Evolutionary conservation across 30 jellyfish, hydroid and myxozoan genomes (phyloP), one percentile per base, ranked within the genome.

Genomic region (Turritopsis rubra): DNA sequence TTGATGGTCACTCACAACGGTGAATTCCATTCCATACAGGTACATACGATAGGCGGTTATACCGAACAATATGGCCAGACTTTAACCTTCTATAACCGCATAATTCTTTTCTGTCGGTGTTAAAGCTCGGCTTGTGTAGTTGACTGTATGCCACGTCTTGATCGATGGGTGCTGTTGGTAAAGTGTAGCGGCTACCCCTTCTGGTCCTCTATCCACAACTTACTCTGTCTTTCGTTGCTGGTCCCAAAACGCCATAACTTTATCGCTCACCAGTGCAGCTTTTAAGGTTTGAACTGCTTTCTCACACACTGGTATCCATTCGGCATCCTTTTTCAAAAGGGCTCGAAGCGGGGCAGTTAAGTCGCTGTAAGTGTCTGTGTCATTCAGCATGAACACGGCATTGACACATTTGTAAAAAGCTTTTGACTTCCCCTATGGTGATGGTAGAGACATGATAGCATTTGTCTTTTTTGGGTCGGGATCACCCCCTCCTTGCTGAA

Each of bases 81-180:
- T 74, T 74, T 74, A 54, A 1, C 83, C 83, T 65, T 74, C 83
- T 65, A 74, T 65, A 28, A 65, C 72, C 1, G 83, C 73, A 74
- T 74, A 81, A 3, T 13, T 41, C 13, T 41, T 5, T 13, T 41
- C 60, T 3, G 60, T 41, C 5, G 60, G 60, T 13, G 60, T 41
- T 13, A 41, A 41, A 13, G 60, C 5, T 5, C 60, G 60, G 13
- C 60, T 41, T 5, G 9, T 41, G 60, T 41, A 41, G 60, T 41
- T 41, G 13, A 41, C 13, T 5, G 60, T 41, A 13, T 41, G 60
- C 60, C 60, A 41, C 5, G 5, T 5, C 13, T 13, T 13, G 5
- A 13, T 41, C 5, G 5, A 5, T 3, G 60, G 60, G 60, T 41
- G 5, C 60, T 41, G 5, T 13, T 41, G 60, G 13, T 41, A 41